These are phyloP conservation scores for Platycheirus albimanus DNA, from an alignment of 2,888 invertebrate genomes.

Conservation along the genomic window DNA sequence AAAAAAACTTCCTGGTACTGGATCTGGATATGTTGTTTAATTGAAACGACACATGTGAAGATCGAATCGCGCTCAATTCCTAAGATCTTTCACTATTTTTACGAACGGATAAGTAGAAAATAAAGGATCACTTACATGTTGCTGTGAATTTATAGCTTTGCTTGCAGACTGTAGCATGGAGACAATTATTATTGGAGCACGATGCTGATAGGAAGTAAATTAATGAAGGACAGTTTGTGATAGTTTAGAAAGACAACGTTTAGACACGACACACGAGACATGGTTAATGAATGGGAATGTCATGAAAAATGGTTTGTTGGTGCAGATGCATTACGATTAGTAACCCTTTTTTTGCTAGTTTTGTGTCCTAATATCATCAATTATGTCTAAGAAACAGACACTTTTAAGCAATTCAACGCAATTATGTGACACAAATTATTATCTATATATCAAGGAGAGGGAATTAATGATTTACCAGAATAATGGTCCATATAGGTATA, in stretches of 20 bases:
- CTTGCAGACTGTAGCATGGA: conserved; percentile 8
- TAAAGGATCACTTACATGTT: conserved; percentile 35
- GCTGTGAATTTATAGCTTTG: conserved; percentile 13
- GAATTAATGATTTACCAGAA: conserved; percentile 3
- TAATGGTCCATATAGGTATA: too few species aligned
- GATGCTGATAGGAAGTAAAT: conserved; percentile 26
- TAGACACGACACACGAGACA: conserved; percentile 12
- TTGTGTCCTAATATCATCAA: conserved; percentile 7
- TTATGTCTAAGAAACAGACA: conserved; percentile 5
- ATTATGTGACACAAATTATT: conserved; percentile 9
- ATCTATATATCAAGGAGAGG: not conserved
- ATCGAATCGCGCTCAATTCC: conserved; percentile 27
- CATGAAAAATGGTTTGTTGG: conserved; percentile 39
- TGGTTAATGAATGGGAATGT: conserved; percentile 24
- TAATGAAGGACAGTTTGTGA: conserved; percentile 16
- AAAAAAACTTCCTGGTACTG: conserved; percentile 24
- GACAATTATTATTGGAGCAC: conserved; percentile 13
- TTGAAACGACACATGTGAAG: conserved; percentile 9
- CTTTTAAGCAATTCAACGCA: conserved; percentile 19
- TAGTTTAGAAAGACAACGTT: conserved; percentile 13
- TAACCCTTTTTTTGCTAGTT: conserved; percentile 10
- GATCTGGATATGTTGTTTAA: too few species aligned
- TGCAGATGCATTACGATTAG: conserved; percentile 7
- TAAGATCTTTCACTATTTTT: conserved; percentile 4
- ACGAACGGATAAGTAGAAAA: not conserved